phyloP scores from a whole-genome alignment of 2,888 invertebrate genomes.

The Andrena trimmerana region DNA sequence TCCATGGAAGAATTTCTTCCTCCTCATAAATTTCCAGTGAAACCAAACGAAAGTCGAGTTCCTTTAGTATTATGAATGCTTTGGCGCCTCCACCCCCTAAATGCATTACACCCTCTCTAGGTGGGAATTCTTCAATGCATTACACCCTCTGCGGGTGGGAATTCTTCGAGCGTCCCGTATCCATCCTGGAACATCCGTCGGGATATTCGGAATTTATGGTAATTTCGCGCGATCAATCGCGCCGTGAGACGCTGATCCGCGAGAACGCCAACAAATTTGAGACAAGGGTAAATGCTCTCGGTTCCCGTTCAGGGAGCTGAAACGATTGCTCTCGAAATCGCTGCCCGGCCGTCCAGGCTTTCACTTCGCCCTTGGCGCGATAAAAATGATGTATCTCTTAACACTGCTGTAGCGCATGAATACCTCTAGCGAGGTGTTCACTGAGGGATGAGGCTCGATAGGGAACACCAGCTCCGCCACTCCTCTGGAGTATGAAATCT shows the following conservation, averaged over 20 bases:
- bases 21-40: conserved; percentile 49
- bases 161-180: conserved; percentile 19
- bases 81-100: conserved; percentile 36
- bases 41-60: conserved; percentile 37
- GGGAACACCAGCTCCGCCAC: no score
- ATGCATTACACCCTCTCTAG: conserved; percentile 8
- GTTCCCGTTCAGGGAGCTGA: no score
- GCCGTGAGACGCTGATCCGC: not conserved
- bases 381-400: no score
- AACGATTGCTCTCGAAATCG: conserved; percentile 20
- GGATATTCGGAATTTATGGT: conserved; percentile 28
- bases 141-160: not conserved
- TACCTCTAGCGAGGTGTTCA: no score
- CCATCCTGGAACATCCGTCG: not conserved
- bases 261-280: conserved; percentile 8
- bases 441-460: no score
- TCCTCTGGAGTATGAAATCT: no score
- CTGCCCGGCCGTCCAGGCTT: not conserved
- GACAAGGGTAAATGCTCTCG: not conserved
- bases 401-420: no score
- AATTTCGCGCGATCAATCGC: conserved; percentile 23
- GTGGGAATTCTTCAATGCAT: conserved; percentile 25
- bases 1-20: conserved; percentile 31
- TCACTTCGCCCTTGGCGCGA: no score
- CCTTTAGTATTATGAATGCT: conserved; percentile 51